Percentiles rank a stretch among this genome's conserved stretches.
phyloP scores from a whole-genome alignment of 2,888 invertebrate genomes.

The Tupiocoris notatus region DNA sequence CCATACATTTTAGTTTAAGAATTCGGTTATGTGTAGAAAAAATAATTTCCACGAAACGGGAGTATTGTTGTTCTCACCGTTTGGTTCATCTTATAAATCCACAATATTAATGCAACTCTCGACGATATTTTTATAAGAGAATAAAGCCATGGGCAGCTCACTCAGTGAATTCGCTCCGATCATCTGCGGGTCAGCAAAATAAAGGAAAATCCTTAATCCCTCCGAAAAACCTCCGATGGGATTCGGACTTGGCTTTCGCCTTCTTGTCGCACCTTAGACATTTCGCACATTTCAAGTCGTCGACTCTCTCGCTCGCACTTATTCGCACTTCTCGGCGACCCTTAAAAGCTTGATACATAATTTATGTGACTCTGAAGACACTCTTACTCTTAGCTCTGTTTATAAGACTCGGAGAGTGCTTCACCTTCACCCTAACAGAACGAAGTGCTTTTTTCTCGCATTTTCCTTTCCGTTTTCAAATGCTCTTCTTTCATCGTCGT shows the following conservation, averaged over 20 bases:
- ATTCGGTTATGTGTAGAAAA: too few species aligned
- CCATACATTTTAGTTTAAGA: too few species aligned
- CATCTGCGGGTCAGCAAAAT: background rate
- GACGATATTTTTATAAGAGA: too few species aligned
- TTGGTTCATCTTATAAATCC: too few species aligned
- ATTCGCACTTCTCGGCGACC: conserved; percentile 2
- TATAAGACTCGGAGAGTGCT: conserved; percentile 37
- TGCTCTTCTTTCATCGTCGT: conserved; percentile 13
- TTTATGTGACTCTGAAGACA: conserved; percentile 47
- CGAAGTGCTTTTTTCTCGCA: conserved; percentile 26
- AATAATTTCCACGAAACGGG: too few species aligned
- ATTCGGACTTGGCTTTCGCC: background rate
- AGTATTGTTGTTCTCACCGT: too few species aligned
- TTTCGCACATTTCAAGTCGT: background rate
- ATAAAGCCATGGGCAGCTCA: too few species aligned
- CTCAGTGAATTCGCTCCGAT: too few species aligned
- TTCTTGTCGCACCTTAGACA: background rate
- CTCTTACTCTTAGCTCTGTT: conserved; percentile 45
- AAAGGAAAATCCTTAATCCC: background rate
- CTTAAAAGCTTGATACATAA: conserved; percentile 48
- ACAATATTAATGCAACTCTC: too few species aligned
- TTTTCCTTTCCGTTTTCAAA: conserved; percentile 42
- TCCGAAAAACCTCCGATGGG: background rate
- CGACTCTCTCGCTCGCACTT: conserved; percentile 32
- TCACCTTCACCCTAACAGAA: background rate